These are phyloP conservation scores for Rana temporaria DNA, from an alignment of 2,113 vertebrate species.

Conservation along the genomic window DNA sequence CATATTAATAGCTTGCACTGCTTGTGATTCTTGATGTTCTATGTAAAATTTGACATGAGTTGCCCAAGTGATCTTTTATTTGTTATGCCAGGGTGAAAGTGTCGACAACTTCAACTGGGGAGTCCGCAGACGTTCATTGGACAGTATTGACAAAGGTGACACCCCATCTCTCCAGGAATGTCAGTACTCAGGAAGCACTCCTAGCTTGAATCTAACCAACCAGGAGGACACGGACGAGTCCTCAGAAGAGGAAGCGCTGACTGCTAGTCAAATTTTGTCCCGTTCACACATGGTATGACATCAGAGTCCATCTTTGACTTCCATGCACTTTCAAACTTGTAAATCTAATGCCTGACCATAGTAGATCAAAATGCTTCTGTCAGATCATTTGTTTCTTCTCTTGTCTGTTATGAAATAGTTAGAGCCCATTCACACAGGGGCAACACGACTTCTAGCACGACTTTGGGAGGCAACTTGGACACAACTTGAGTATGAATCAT, in stretches of 20 bases:
- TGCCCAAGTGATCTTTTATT: neutral
- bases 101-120: conserved; percentile 99
- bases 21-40: conserved; percentile 10
- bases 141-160: conserved; percentile 98
- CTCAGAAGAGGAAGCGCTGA: conserved; percentile 96
- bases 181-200: conserved; percentile 92
- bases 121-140: conserved; percentile 92
- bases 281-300: conserved; percentile 88
- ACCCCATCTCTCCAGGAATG: conserved; percentile 94
- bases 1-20: conserved; percentile 20
- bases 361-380: too few species aligned
- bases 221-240: conserved; percentile 98
- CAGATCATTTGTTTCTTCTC: too few species aligned
- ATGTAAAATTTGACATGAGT: neutral
- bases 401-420: too few species aligned
- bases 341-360: too few species aligned
- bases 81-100: conserved; percentile 86
- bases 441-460: too few species aligned
- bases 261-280: conserved; percentile 94
- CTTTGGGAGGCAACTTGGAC: too few species aligned
- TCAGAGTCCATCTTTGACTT: neutral
- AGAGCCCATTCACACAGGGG: too few species aligned
- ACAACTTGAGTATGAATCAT: too few species aligned
- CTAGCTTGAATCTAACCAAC: conserved; percentile 95
- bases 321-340: too few species aligned